Evolutionary conservation across 1,140 invertebrate genomes (phyloP), one percentile per base, ranked within the genome.

Genomic region (Sipha flava): DNA sequence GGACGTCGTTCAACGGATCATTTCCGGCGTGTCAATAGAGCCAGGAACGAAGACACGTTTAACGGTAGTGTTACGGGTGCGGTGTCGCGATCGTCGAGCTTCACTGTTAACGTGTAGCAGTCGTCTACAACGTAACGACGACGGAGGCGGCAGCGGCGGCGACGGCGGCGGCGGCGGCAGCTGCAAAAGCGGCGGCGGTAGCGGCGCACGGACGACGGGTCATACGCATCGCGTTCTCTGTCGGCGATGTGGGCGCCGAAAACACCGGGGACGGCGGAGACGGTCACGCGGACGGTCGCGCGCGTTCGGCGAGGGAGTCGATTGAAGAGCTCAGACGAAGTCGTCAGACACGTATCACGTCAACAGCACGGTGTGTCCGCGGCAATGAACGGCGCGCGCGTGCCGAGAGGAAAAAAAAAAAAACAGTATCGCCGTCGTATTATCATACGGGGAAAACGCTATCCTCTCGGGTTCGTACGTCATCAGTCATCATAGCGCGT

Each of bases 401-500:
- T 18, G 18, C 16, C 16, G 31, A 29, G 10, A 23, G 23, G 0
- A 21, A 52, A 21, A 52, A 21, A 21, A 52, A 62, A 64, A 57
- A 57, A 57, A 29, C n/a, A 40, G 5, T 57, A 29, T 26, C 3
- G 3, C 4, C 4, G 18, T 31, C 18, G 23, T 75, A 52, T 75
- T 75, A 75, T 75, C 72, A 75, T 72, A 52, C 49, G 18, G n/a
- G 26, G 18, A 54, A n/a, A 54, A 54, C 31, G 45, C 18, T 59
- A n/a, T n/a, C 26, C 47, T 18, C 31, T 14, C 29, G 18, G 43
- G 10, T 59, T 73, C 31, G 14, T 52, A 73, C 70, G 70, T 73
- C 70, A 73, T 73, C 70, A 54, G 29, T 54, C 14, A 9, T 26
- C 47, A n/a, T 57, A 37, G 23, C 31, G 47, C 16, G 23, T 47